Evolutionary conservation across 2,888 invertebrate species (phyloP).

Genomic region (Agrochola circellaris): DNA sequence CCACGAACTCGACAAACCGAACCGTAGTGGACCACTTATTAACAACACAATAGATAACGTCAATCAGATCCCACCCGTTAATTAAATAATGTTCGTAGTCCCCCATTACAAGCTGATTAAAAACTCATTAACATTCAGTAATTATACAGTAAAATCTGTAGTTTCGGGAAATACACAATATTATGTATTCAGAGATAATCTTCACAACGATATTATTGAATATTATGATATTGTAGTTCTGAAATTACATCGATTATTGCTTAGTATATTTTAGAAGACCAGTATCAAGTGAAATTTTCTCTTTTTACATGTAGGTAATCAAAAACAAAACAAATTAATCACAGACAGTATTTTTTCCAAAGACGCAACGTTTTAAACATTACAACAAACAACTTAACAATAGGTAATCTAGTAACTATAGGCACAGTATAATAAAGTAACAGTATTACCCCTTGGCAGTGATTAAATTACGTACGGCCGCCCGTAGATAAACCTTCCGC

Average conservation of each 20-base stretch:
- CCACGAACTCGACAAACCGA: neutral
- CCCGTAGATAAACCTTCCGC: too few relatives aligned
- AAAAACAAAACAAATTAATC: too few relatives aligned
- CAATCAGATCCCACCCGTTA: constrained; percentile 21
- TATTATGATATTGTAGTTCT: neutral
- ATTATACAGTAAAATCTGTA: constrained; percentile 44
- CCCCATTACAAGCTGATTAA: constrained; percentile 50
- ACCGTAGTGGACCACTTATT: constrained; percentile 6
- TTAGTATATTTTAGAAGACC: neutral
- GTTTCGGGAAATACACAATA: constrained; percentile 24
- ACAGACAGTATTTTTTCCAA: too few relatives aligned
- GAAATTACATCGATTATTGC: neutral
- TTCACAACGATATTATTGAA: neutral
- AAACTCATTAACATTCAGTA: constrained; percentile 56
- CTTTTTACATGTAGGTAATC: neutral
- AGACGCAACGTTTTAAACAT: too few relatives aligned
- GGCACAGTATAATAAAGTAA: too few relatives aligned
- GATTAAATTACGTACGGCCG: too few relatives aligned
- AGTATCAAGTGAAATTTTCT: neutral
- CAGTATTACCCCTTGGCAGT: too few relatives aligned
- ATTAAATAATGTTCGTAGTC: constrained; percentile 41
- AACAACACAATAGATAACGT: constrained; percentile 34
- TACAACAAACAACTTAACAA: too few relatives aligned
- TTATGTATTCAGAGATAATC: neutral
- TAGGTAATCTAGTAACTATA: too few relatives aligned